These are phyloP conservation scores for Gortyna flavago DNA, from an alignment of 2,888 invertebrate genomes.

Conservation along the genomic window DNA sequence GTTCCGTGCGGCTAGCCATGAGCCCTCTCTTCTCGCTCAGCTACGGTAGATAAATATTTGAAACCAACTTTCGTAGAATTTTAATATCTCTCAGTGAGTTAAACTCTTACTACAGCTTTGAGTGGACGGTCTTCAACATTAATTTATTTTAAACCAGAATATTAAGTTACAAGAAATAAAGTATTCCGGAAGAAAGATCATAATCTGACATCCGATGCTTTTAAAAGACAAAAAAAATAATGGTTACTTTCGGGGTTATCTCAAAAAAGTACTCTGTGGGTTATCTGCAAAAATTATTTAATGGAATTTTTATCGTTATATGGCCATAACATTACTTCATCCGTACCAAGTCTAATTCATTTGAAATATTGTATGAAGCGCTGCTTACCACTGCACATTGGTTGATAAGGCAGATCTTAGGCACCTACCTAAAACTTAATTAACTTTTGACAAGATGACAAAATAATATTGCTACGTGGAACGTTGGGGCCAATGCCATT, in stretches of 20 bases:
- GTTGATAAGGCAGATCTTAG: not conserved
- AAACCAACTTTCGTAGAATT: constrained; percentile 18
- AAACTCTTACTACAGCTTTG: constrained; percentile 1
- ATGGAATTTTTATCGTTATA: not conserved
- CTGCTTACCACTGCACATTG: too few relatives aligned
- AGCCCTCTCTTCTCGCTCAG: not conserved
- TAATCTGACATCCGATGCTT: constrained; percentile 18
- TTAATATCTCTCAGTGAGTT: constrained; percentile 34
- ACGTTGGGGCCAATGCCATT: not conserved
- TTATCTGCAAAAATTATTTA: too few relatives aligned
- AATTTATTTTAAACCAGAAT: constrained; percentile 41
- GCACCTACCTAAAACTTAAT: not conserved
- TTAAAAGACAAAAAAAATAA: not conserved
- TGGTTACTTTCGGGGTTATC: not conserved
- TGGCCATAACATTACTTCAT: not conserved
- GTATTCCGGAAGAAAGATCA: not conserved
- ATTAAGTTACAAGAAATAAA: constrained; percentile 20
- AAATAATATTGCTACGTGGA: not conserved
- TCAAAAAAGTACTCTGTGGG: too few relatives aligned
- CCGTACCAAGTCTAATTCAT: too few relatives aligned
- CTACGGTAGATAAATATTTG: constrained; percentile 22
- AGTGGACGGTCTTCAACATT: constrained; percentile 21
- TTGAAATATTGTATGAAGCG: too few relatives aligned
- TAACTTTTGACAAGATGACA: not conserved
- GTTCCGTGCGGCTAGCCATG: not conserved